Conservation (phyloP, 2,797 vertebrate genomes). For the Eptatretus atami region DNA sequence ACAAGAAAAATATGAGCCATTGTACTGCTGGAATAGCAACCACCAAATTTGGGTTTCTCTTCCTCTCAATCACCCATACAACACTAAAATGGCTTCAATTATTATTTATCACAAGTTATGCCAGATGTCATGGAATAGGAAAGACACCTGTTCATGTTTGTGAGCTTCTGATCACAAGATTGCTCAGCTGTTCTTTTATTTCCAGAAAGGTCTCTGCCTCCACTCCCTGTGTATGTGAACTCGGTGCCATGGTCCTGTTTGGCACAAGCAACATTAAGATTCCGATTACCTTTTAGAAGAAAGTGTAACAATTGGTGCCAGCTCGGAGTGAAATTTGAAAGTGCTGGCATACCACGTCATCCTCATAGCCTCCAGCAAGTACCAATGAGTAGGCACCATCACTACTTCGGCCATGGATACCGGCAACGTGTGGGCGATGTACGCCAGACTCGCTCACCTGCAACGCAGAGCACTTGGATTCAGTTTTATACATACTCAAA, state of each 20-base stretch:
- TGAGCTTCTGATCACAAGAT: slow-evolving; percentile 87
- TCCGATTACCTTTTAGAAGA: no score
- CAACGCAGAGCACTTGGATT: neutral
- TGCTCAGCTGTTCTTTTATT: slow-evolving; percentile 90
- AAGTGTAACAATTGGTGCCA: no score
- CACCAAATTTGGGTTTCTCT: no score
- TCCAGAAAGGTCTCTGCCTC: slow-evolving; percentile 70
- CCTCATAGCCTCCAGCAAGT: slow-evolving; percentile 76
- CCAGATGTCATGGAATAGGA: rapidly evolving
- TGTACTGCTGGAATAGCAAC: no score
- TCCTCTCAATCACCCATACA: no score
- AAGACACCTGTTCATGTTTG: slow-evolving; percentile 71
- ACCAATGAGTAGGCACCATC: slow-evolving; percentile 74
- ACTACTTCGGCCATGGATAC: slow-evolving; percentile 70
- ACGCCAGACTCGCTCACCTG: slow-evolving; percentile 79
- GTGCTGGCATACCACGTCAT: slow-evolving; percentile 45
- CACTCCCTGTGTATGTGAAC: slow-evolving; percentile 84
- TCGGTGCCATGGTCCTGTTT: slow-evolving; percentile 61
- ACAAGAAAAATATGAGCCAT: neutral
- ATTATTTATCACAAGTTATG: neutral
- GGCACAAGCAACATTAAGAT: no score
- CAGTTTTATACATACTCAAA: neutral
- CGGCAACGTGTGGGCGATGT: slow-evolving; percentile 73
- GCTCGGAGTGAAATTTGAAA: slow-evolving; percentile 5
- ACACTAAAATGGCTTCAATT: no score